These are phyloP conservation scores for Zaprionus ornatus DNA, from an alignment of 1,140 invertebrate genomes.

Conservation along the genomic window DNA sequence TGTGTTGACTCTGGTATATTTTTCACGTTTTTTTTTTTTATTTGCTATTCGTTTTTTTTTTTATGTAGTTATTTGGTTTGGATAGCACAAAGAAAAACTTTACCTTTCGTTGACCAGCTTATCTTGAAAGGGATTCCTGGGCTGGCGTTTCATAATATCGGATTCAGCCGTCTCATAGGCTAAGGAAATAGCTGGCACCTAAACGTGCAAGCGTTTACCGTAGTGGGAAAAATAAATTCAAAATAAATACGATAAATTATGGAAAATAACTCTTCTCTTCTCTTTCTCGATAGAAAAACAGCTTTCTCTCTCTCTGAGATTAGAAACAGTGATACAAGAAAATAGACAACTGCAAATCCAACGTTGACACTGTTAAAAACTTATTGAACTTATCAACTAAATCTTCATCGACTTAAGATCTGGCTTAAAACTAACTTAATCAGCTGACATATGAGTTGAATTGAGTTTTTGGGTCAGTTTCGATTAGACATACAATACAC, in stretches of 20 bases:
- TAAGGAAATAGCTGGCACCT: conserved; percentile 99
- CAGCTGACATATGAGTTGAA: conserved; percentile 28
- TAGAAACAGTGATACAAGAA: neutral
- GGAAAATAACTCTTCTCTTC: conserved; percentile 48
- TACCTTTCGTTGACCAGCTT: conserved; percentile 99
- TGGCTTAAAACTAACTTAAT: conserved; percentile 58
- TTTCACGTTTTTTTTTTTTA: conserved; percentile 34
- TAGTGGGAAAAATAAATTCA: conserved; percentile 69
- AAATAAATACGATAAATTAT: conserved; percentile 77
- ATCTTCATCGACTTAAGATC: conserved; percentile 6
- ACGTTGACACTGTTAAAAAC: conserved; percentile 25
- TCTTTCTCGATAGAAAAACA: conserved; percentile 20
- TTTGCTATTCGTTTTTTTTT: conserved; percentile 33
- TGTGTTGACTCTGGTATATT: conserved; percentile 46
- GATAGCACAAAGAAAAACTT: conserved; percentile 83
- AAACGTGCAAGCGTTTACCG: conserved; percentile 70
- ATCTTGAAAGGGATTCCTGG: conserved; percentile 97
- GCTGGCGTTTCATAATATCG: conserved; percentile 99
- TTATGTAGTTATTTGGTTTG: conserved; percentile 30
- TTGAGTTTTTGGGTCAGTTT: conserved; percentile 2
- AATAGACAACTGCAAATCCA: conserved; percentile 11
- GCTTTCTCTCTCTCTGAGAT: conserved; percentile 8
- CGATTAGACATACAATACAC: neutral
- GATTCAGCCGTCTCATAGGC: conserved; percentile 99
- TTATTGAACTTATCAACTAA: conserved; percentile 40